Evolutionary conservation across 2,113 vertebrate species (phyloP).

Genomic region (Actenoides lindsayi): DNA sequence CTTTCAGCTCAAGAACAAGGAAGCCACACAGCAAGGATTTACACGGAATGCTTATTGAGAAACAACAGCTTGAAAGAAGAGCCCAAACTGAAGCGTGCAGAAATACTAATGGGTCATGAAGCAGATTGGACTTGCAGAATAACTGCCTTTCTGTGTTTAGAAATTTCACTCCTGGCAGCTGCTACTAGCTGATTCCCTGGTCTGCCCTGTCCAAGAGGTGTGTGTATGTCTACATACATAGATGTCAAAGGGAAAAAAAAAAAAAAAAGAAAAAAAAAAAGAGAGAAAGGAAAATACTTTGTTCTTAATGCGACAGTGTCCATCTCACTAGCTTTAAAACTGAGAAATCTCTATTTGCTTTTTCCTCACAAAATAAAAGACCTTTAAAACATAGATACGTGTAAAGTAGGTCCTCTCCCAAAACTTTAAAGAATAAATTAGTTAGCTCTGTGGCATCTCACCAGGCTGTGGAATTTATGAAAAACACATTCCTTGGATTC

Average conservation of each 20-base stretch:
- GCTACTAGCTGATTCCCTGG: background rate
- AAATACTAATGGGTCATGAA: background rate
- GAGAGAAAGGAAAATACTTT: background rate
- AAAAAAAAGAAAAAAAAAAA: background rate
- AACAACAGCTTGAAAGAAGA: background rate
- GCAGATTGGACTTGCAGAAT: background rate
- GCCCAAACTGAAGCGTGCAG: background rate
- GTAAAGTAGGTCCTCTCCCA: background rate
- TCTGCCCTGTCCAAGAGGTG: background rate
- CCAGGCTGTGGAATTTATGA: slow-evolving; percentile 72
- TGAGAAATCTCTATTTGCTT: background rate
- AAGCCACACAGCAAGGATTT: background rate
- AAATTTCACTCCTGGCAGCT: background rate
- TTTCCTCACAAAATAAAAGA: slow-evolving; percentile 28
- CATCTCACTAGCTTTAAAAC: background rate
- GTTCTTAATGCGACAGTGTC: background rate
- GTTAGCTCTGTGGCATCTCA: slow-evolving; percentile 61
- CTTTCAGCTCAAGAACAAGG: background rate
- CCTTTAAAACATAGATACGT: background rate
- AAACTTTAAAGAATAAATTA: slow-evolving; percentile 56
- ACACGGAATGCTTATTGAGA: background rate
- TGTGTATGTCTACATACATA: background rate
- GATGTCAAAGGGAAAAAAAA: background rate
- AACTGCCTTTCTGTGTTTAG: background rate
- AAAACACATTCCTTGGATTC: slow-evolving; percentile 75